Conservation (phyloP, 1,140 invertebrate species). For the Anastrepha obliqua region DNA sequence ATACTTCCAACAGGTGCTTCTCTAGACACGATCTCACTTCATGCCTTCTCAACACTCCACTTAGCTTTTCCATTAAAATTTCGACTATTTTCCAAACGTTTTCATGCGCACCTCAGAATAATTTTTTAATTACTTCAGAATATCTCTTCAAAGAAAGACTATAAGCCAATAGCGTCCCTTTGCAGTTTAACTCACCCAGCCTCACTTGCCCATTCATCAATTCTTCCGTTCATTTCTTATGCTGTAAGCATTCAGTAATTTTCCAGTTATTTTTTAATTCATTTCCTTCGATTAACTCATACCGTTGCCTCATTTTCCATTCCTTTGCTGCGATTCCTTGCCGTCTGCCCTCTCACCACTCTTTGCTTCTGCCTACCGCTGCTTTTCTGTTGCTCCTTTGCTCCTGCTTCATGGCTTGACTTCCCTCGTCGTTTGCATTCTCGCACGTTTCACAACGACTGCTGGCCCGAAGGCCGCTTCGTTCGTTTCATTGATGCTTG, state of each 20-base stretch:
- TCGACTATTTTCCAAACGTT: no score
- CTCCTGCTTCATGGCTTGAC: no score
- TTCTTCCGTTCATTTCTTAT: not conserved
- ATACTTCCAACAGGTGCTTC: no score
- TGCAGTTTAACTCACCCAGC: not conserved
- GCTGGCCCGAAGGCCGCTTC: not conserved
- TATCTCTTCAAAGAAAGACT: no score
- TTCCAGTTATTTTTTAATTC: constrained; percentile 49
- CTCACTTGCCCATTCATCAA: not conserved
- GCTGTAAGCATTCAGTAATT: not conserved
- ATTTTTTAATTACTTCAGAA: no score
- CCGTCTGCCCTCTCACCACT: not conserved
- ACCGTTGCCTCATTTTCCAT: not conserved
- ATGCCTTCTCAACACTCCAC: no score
- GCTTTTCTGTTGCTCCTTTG: not conserved
- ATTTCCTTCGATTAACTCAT: constrained; percentile 51
- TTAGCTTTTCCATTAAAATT: no score
- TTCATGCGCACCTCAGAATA: no score
- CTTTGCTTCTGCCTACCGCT: not conserved
- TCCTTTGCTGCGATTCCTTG: not conserved
- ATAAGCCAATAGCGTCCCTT: not conserved
- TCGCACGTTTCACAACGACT: constrained; percentile 36
- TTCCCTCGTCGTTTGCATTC: not conserved
- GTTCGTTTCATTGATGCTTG: constrained; percentile 21
- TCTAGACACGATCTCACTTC: no score